Conservation (phyloP, 1,140 invertebrate genomes). For the Sycophaga agraensis region DNA sequence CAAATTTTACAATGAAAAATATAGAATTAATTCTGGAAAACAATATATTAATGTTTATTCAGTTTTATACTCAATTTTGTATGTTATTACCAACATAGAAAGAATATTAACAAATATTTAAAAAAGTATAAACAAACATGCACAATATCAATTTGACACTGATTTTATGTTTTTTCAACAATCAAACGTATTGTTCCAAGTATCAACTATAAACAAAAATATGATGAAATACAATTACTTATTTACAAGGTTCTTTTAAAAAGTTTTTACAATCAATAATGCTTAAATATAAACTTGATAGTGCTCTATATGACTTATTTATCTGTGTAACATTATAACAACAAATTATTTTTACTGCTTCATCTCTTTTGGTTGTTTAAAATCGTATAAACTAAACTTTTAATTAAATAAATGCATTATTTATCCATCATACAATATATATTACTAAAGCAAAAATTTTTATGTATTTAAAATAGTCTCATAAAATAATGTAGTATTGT, state of each 20-base stretch:
- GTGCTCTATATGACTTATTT: background rate
- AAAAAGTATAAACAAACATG: conserved; percentile 6
- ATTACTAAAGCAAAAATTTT: background rate
- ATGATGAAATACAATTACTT: conserved; percentile 31
- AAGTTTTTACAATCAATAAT: conserved; percentile 28
- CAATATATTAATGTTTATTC: background rate
- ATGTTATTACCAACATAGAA: background rate
- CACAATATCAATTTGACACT: conserved; percentile 32
- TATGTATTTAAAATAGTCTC: too few relatives aligned
- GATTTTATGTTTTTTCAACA: conserved; percentile 3
- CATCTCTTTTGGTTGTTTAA: background rate
- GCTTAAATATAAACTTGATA: conserved; percentile 14
- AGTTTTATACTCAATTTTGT: background rate
- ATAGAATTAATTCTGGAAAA: background rate
- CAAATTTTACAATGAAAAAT: too few relatives aligned
- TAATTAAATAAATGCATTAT: conserved; percentile 8
- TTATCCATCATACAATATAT: conserved; percentile 6
- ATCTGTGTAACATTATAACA: background rate
- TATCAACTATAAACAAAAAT: conserved; percentile 32
- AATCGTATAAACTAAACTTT: background rate
- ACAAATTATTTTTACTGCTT: background rate
- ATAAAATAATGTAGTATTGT: too few relatives aligned
- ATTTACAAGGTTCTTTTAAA: conserved; percentile 32
- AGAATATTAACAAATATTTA: background rate
- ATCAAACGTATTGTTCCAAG: conserved; percentile 4